Conservation (phyloP, 2,113 vertebrate genomes). For the Misgurnus mizolepis region DNA sequence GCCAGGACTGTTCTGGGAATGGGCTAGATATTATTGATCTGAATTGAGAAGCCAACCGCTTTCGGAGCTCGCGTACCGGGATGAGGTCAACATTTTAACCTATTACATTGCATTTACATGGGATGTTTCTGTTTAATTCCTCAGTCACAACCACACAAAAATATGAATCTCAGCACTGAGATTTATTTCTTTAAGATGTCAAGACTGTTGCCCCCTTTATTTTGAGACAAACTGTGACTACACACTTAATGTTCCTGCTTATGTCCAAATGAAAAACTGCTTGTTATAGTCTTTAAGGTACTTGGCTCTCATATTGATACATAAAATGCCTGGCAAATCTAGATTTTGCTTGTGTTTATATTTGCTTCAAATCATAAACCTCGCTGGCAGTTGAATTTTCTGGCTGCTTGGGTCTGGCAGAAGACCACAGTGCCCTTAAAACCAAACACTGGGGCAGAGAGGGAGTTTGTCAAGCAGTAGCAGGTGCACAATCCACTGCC, state of each 20-base stretch:
- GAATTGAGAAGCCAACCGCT: conserved; percentile 41
- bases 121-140: conserved; percentile 9
- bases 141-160: background rate
- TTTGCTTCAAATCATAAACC: conserved; percentile 37
- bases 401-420: conserved; percentile 36
- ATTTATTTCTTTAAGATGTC: background rate
- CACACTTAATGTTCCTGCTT: background rate
- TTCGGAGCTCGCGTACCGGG: conserved; percentile 30
- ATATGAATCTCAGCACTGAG: conserved; percentile 7
- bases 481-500: conserved; percentile 28
- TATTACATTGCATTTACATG: background rate
- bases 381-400: conserved; percentile 22
- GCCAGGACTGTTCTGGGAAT: conserved; percentile 47
- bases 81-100: conserved; percentile 45
- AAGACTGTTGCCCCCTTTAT: background rate
- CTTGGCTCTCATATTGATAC: background rate
- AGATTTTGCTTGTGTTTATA: conserved; percentile 13
- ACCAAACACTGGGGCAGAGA: conserved; percentile 33
- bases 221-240: background rate
- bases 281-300: background rate
- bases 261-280: conserved; percentile 1
- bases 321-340: background rate
- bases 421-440: conserved; percentile 37
- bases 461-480: conserved; percentile 27
- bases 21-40: conserved; percentile 50